These are phyloP conservation scores for Anabas testudineus DNA, from an alignment of 2,797 vertebrate genomes.

Conservation along the genomic window DNA sequence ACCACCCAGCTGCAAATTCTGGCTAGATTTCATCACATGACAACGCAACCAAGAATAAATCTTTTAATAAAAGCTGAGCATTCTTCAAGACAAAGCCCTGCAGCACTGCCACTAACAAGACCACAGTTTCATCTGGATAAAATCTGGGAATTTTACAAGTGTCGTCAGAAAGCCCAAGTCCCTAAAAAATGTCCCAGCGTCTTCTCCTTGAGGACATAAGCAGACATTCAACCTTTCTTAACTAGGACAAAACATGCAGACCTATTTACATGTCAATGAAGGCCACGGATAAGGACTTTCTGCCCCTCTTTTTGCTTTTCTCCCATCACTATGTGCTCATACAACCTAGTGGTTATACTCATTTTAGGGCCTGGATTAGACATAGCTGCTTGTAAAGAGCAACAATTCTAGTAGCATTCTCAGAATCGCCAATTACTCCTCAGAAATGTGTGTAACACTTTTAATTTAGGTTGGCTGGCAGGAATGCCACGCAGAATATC, in stretches of 20 bases:
- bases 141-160: constrained; percentile 55
- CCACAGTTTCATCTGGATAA: constrained; percentile 62
- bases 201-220: constrained; percentile 46
- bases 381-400: constrained; percentile 10
- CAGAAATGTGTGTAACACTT: constrained; percentile 3
- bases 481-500: not conserved
- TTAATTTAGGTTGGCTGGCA: not conserved
- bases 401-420: not conserved
- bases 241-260: constrained; percentile 73
- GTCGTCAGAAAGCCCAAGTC: constrained; percentile 8
- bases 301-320: constrained; percentile 10
- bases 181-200: constrained; percentile 32
- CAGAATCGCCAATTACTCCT: not conserved
- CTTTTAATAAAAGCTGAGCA: constrained; percentile 65
- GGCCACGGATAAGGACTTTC: constrained; percentile 43
- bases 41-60: constrained; percentile 57
- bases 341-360: constrained; percentile 13
- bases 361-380: constrained; percentile 15
- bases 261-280: constrained; percentile 81
- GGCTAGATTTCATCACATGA: constrained; percentile 52
- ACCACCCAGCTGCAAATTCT: constrained; percentile 30
- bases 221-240: constrained; percentile 61
- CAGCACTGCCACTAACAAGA: constrained; percentile 55
- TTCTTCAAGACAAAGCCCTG: constrained; percentile 56
- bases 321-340: constrained; percentile 16